Evolutionary conservation across 2,113 vertebrate species (phyloP).

Genomic region (Procavia capensis): DNA sequence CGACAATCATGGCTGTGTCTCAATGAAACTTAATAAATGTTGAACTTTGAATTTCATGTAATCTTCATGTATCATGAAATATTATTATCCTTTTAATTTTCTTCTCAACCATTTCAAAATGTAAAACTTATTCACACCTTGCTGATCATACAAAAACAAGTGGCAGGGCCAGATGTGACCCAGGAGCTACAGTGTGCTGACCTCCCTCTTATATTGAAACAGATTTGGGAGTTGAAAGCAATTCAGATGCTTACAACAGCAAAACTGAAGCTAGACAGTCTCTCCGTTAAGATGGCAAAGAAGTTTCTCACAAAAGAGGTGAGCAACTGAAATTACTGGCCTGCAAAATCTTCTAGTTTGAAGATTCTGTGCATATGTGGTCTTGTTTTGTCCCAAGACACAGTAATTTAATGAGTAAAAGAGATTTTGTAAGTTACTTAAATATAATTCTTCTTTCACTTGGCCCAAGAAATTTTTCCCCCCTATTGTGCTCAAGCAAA

Average conservation of each 20-base stretch:
- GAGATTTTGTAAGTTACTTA: not conserved
- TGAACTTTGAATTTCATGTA: constrained; percentile 15
- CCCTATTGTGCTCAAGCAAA: not conserved
- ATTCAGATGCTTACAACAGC: not conserved
- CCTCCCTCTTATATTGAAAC: not conserved
- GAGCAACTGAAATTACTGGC: not conserved
- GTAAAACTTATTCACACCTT: not conserved
- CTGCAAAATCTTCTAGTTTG: not conserved
- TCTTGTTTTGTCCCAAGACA: not conserved
- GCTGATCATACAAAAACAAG: not conserved
- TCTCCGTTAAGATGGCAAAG: not conserved
- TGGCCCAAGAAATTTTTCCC: not conserved
- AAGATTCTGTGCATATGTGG: not conserved
- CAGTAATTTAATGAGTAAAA: not conserved
- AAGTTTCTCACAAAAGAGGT: not conserved
- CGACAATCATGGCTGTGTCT: not conserved
- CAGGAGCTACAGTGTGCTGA: not conserved
- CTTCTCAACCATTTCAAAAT: not conserved
- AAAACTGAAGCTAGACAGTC: not conserved
- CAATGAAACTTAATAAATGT: not conserved
- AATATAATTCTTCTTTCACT: not conserved
- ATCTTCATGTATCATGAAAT: not conserved
- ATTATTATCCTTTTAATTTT: not conserved
- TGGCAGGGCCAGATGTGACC: not conserved
- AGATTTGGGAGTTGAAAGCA: not conserved